Evolutionary conservation across 2,888 invertebrate genomes (phyloP).

Genomic region (Neria commutata): DNA sequence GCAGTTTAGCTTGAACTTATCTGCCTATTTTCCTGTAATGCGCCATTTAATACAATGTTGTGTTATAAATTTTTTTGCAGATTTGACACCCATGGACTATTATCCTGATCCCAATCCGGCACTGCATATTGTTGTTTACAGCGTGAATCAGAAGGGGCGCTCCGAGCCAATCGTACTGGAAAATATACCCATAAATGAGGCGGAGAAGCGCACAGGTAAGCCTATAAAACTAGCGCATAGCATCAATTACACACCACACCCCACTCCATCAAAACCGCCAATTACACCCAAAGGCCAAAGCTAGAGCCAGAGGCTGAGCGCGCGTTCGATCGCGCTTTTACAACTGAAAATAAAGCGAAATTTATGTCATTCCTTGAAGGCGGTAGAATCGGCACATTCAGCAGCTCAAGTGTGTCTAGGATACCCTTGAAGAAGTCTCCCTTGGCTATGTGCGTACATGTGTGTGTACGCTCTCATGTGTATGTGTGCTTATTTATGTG

Average conservation of each 20-base stretch:
- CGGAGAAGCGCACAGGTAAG: constrained; percentile 82
- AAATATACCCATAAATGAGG: constrained; percentile 85
- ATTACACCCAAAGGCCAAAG: background rate
- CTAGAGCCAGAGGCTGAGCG: background rate
- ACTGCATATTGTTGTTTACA: constrained; percentile 79
- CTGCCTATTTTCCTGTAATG: background rate
- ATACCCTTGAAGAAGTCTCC: background rate
- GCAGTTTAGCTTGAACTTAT: background rate
- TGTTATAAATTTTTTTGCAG: constrained; percentile 36
- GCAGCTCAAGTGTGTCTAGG: background rate
- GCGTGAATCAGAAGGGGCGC: constrained; percentile 83
- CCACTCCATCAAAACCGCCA: background rate
- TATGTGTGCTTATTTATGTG: constrained; percentile 5
- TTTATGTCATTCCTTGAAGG: constrained; percentile 27
- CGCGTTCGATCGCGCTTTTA: constrained; percentile 7
- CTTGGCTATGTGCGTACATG: background rate
- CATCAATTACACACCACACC: too few relatives aligned
- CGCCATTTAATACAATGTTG: background rate
- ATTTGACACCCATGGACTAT: constrained; percentile 60
- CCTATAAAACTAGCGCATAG: too few relatives aligned
- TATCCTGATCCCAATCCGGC: constrained; percentile 66
- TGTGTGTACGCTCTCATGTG: background rate
- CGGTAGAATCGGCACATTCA: constrained; percentile 26
- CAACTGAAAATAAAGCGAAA: constrained; percentile 26
- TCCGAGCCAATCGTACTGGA: constrained; percentile 82